Conservation (phyloP, 2,797 vertebrate genomes). For the Scolopax rusticola region DNA sequence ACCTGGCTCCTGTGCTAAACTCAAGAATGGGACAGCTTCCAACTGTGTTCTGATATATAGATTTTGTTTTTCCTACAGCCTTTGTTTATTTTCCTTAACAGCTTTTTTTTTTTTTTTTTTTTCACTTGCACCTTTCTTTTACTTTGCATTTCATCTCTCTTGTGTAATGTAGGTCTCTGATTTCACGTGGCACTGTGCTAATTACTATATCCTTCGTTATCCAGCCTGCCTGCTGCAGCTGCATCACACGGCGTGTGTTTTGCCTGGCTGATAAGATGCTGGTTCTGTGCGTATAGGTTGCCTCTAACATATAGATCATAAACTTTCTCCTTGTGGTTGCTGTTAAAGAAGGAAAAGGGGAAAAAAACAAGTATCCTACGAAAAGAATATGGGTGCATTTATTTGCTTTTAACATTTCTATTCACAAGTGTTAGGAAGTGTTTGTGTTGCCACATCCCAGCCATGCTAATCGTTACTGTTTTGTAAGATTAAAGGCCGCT, state of each 20-base stretch:
- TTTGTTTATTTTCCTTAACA: background rate
- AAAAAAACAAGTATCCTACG: background rate
- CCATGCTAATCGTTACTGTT: background rate
- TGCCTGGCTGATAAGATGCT: background rate
- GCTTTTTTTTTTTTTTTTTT: background rate
- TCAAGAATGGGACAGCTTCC: background rate
- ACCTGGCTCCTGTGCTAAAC: background rate
- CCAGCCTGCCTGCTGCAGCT: background rate
- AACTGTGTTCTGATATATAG: background rate
- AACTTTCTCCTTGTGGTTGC: background rate
- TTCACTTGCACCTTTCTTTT: constrained; percentile 5
- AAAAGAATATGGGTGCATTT: background rate
- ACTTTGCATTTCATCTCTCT: constrained; percentile 4
- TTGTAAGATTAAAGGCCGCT: background rate
- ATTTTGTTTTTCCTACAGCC: background rate
- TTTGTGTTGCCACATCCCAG: background rate
- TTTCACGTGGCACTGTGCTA: constrained; percentile 46
- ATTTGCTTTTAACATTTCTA: background rate
- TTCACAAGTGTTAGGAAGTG: background rate
- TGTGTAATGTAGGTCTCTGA: constrained; percentile 38
- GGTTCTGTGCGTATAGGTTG: background rate
- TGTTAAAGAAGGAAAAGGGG: background rate
- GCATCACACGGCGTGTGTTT: background rate
- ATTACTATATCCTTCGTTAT: constrained; percentile 17
- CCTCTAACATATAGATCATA: background rate